Base-by-base conservation (phyloP, 2,113 vertebrate species). In the Triplophysa siluroides region DNA sequence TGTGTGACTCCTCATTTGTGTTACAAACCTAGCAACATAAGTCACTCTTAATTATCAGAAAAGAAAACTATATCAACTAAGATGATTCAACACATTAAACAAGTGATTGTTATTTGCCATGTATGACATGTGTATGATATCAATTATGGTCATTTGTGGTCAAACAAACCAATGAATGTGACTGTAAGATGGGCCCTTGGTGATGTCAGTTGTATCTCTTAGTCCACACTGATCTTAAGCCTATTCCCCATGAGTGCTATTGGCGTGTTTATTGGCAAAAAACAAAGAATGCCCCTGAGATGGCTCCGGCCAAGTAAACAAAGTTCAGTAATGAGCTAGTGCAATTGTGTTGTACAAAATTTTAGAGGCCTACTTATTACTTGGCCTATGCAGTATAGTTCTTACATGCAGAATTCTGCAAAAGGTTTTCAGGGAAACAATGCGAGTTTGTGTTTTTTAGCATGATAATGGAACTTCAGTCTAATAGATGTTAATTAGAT, bases 161-260 rank as follows among this genome's bases (percentile, higher is more conserved):
- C 19, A 58, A 38, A 68, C 21, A 47, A 12, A 14, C 21, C 16
- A 47, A 68, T 23, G 45, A 68, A 68, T 13, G 47, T 19, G 8
- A 21, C 43, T 3, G 0, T 14, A 47, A 23, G 65, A 68, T 68
- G 41, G 66, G 12, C 43, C 66, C 43, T 24, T 24, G 41, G n/a
- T 68, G 43, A 14, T 23, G 12, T 13, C n/a, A 14, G 14, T n/a
- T 24, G 9, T 66, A 11, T 41, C 19, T 66, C 19, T 43, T 1
- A 4, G 64, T 41, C 33, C 64, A 66, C 18, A 21, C 19, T 43
- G 33, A 12, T n/a, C 33, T 13, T 43, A n/a, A 3, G 9, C 1
- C 64, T n/a, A n/a, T n/a, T 18, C 10, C 64, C 21, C 41, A 8
- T 68, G 66, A 47, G 66, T 68, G 65, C 65, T 23, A 23, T 68